A percentile compares a stretch with the other conserved stretches of the same genome.
phyloP scores from a whole-genome alignment of 2,888 invertebrate genomes.

The Diachrysia chrysitis region DNA sequence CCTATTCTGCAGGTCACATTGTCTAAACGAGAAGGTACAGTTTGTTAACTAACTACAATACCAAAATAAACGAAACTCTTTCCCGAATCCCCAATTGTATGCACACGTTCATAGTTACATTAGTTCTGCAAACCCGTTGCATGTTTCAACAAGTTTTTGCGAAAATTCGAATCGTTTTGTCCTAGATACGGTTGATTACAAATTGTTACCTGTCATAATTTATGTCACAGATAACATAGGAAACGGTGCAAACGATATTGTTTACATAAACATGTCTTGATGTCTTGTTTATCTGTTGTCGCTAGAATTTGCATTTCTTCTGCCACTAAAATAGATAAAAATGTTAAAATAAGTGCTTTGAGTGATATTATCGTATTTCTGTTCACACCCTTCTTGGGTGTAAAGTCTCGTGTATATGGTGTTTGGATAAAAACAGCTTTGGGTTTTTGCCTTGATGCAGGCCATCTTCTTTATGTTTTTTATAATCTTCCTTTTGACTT shows the following conservation, averaged over 20 bases:
- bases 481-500: no score
- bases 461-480: not conserved
- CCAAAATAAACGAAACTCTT: slow-evolving; percentile 24
- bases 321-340: slow-evolving; percentile 48
- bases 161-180: slow-evolving; percentile 20
- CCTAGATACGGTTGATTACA: slow-evolving; percentile 33
- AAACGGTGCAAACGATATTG: slow-evolving; percentile 22
- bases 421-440: not conserved
- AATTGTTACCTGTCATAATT: slow-evolving; percentile 14
- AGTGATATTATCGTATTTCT: slow-evolving; percentile 22
- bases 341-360: slow-evolving; percentile 46
- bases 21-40: not conserved
- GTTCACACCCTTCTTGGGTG: slow-evolving; percentile 23
- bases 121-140: slow-evolving; percentile 31
- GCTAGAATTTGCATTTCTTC: slow-evolving; percentile 50
- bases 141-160: slow-evolving; percentile 28
- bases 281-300: slow-evolving; percentile 41
- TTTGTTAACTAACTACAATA: not conserved
- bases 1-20: not conserved
- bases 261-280: slow-evolving; percentile 43
- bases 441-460: not conserved
- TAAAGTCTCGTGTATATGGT: slow-evolving; percentile 15
- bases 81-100: slow-evolving; percentile 12
- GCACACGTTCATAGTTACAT: slow-evolving; percentile 31
- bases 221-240: slow-evolving; percentile 35